Base-by-base conservation (phyloP, 1,140 invertebrate genomes). In the Mya arenaria region DNA sequence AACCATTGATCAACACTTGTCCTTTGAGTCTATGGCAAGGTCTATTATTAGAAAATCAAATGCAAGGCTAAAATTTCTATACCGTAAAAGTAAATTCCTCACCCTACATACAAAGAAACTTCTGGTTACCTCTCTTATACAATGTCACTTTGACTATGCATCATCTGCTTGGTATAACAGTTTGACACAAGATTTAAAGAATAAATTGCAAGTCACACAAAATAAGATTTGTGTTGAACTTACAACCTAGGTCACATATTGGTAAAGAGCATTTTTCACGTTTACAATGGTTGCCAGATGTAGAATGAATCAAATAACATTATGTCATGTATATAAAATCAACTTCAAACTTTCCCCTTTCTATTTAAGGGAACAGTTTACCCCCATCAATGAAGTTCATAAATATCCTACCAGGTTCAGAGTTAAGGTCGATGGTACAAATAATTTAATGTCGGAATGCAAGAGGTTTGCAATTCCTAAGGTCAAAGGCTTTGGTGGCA, bases 181-280 rank as follows among this genome's bases (percentile, higher is more conserved):
- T 32, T 28, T 52, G 5, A 15, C 66, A 5, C 55, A 62, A 55
- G 30, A n/a, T 25, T 68, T 75, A 41, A 36, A 68, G 71, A 75
- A 75, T 28, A 83, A 56, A 39, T 63, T 75, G 28, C 81, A 83
- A 44, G 55, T 56, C 28, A 66, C 55, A 2, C 71, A 82, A 39
- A 75, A 75, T 52, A 82, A 66, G 48, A 62, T 74, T 82, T 41
- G 44, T 82, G 23, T 28, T 75, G n/a, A 52, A 48, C 52, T 44
- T 65, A 25, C 37, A 36, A 32, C 28, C 58, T 19, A 25, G 73
- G 30, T 41, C 41, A n/a, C 73, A 66, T 55, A 77, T 77, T 52
- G 62, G 72, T 4, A 56, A 25, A 32, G 23, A 36, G 15, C 60
- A 65, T 2, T 77, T 52, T 36, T n/a, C 34, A 19, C 34, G 41